Evolutionary conservation across 2,797 vertebrate genomes (phyloP).

Genomic region (Bovichtus variegatus): DNA sequence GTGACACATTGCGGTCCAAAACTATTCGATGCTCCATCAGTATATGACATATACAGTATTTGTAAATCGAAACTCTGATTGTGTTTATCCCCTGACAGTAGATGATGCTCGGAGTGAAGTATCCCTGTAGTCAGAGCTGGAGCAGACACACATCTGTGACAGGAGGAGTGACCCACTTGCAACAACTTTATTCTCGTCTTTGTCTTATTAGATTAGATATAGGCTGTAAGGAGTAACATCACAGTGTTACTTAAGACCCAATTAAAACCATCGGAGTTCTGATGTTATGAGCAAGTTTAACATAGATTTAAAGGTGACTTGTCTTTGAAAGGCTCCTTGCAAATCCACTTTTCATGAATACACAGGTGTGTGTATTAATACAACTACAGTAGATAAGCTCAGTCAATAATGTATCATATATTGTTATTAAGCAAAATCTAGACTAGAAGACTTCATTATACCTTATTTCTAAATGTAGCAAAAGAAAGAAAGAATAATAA

Average conservation of each 20-base stretch:
- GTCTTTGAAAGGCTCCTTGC: background rate
- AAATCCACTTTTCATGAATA: background rate
- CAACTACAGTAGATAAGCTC: background rate
- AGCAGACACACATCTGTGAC: slow-evolving; percentile 21
- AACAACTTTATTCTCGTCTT: slow-evolving; percentile 19
- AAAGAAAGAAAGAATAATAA: background rate
- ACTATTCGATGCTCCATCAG: background rate
- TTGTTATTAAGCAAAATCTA: background rate
- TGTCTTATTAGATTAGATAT: slow-evolving; percentile 29
- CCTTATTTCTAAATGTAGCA: background rate
- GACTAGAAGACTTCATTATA: background rate
- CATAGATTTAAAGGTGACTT: background rate
- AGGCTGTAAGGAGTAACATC: background rate
- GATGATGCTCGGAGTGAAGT: slow-evolving; percentile 15
- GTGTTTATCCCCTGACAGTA: slow-evolving; percentile 25
- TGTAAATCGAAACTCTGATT: slow-evolving; percentile 13
- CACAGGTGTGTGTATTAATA: background rate
- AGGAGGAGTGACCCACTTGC: slow-evolving; percentile 41
- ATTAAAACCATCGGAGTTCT: background rate
- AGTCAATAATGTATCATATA: background rate
- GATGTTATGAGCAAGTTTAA: background rate
- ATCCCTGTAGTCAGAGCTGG: no score
- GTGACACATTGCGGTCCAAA: background rate
- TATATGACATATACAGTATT: background rate
- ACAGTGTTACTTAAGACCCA: background rate